phyloP scores from a whole-genome alignment of 2,113 vertebrate species.

The Notarius lentiginosus region DNA sequence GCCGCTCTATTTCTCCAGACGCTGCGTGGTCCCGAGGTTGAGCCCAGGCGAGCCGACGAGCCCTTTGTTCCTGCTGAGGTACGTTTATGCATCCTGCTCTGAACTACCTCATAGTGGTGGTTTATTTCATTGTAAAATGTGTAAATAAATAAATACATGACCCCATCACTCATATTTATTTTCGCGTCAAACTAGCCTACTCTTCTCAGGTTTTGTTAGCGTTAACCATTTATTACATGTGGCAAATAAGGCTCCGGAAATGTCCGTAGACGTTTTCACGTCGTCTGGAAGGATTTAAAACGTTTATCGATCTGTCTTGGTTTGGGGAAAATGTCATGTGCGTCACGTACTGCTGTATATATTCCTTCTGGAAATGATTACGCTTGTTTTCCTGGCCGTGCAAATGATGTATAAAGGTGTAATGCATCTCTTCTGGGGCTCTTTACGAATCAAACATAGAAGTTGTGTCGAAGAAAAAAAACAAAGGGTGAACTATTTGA shows the following conservation, averaged over 20 bases:
- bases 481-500: not conserved
- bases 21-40: conserved; percentile 84
- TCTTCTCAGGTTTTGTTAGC: not conserved
- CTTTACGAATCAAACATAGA: conserved; percentile 39
- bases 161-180: not conserved
- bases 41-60: conserved; percentile 79
- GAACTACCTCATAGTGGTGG: too few relatives aligned
- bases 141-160: not conserved
- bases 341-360: not conserved
- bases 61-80: conserved; percentile 76
- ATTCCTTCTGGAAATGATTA: not conserved
- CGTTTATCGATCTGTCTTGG: conserved; percentile 36
- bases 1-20: conserved; percentile 93
- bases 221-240: not conserved
- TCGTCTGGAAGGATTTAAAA: conserved; percentile 3
- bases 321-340: conserved; percentile 28
- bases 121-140: not conserved
- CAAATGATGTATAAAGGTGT: conserved; percentile 28
- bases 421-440: conserved; percentile 21
- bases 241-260: not conserved
- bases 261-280: not conserved
- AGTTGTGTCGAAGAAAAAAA: not conserved
- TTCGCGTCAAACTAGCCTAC: not conserved
- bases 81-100: conserved; percentile 7
- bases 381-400: conserved; percentile 9